Percentiles rank a stretch among this genome's conserved stretches.
Conservation (phyloP, 2,888 invertebrate genomes). For the Parapristionchus giblindavisi region DNA sequence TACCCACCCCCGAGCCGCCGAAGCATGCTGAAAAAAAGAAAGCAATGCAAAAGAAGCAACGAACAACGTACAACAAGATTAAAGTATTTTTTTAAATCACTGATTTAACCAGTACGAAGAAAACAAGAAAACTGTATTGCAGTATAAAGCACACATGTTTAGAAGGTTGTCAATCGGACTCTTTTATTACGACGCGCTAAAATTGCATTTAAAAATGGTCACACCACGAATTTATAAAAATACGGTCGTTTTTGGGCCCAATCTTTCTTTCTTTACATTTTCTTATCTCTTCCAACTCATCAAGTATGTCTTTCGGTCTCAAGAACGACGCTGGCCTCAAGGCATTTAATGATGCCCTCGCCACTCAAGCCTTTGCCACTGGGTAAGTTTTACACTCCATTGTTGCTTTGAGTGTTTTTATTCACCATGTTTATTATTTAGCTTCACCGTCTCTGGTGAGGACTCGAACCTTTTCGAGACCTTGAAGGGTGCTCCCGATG, state of each 20-base stretch:
- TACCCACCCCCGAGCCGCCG: conserved; percentile 52
- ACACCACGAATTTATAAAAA: too few species aligned
- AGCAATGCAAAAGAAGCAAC: not conserved
- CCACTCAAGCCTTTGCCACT: conserved; percentile 55
- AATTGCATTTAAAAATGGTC: too few species aligned
- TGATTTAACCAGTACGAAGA: not conserved
- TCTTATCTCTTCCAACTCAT: not conserved
- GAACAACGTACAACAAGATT: not conserved
- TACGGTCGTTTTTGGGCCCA: not conserved
- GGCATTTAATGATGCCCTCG: conserved; percentile 56
- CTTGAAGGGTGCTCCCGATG: conserved; percentile 51
- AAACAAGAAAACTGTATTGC: too few species aligned
- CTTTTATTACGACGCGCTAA: too few species aligned
- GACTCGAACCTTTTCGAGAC: conserved; percentile 56
- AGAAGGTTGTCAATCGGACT: too few species aligned
- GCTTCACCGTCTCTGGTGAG: conserved; percentile 54
- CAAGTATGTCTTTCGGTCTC: conserved; percentile 41
- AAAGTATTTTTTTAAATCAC: not conserved
- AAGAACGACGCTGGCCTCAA: conserved; percentile 49
- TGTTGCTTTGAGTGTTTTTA: not conserved
- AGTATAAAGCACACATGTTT: too few species aligned
- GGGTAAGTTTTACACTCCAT: conserved; percentile 45
- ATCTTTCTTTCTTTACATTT: not conserved
- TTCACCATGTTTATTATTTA: conserved; percentile 28
- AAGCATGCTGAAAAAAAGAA: conserved; percentile 39